Base-by-base conservation (phyloP, 2,888 invertebrate genomes). In the Eulithis prunata region DNA sequence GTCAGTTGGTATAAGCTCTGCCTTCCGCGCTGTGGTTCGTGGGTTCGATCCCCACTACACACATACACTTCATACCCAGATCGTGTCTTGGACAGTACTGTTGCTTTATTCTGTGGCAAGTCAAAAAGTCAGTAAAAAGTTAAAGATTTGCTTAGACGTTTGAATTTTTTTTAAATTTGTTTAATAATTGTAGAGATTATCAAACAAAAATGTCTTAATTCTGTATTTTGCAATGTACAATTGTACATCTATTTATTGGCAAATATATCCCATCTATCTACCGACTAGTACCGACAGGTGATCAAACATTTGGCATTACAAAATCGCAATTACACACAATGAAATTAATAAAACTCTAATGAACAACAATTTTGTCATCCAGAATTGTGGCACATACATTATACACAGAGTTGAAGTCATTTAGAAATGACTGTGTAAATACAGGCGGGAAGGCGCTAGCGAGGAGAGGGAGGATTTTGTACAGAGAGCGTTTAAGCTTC, bases 361-460 rank as follows among this genome's bases (percentile, higher is more conserved):
- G 66, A 67, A 66, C 64, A 68, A 67, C 59, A 45, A 53, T 54
- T 58, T 71, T 68, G 68, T 69, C 59, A 62, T 59, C 51, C 49
- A 53, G 62, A 66, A 68, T 70, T 70, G 67, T 69, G 69, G 68
- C 69, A 72, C 66, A 62, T 67, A 62, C n/a, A n/a, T n/a, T n/a
- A n/a, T n/a, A n/a, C n/a, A n/a, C 28, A 51, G 38, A 51, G 8
- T 51, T 54, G 56, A 59, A 62, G 51, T 49, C 28, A 62, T 71
- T 67, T 68, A 47, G 57, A 64, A 71, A 71, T 64, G 14, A 47
- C 66, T 61, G 62, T 43, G 61, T 54, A 67, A 65, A 69, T 62
- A 71, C 10, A 56, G 56, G 11, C 57, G 14, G 53, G 41, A 47
- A 51, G 69, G 66, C 68, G 65, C 68, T 69, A 57, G 4, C 2